Evolutionary conservation across 23 tunicate species (phyloP).

Genomic region (Trididemnum miniatum): DNA sequence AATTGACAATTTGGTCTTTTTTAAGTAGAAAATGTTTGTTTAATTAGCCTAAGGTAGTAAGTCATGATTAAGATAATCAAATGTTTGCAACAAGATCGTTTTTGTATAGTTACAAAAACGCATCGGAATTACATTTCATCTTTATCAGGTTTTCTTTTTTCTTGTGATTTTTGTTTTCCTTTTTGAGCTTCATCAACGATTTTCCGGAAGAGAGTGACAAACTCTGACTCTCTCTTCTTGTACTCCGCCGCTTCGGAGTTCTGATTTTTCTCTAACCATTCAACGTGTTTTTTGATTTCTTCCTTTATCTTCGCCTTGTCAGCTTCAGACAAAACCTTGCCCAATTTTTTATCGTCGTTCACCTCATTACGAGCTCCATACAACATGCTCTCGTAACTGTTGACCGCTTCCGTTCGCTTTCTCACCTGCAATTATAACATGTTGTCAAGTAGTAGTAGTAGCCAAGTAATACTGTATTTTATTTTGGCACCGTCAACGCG

Average conservation of each 20-base stretch:
- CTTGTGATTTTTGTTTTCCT: background rate
- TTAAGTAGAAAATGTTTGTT: too few relatives aligned
- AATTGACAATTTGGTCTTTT: too few relatives aligned
- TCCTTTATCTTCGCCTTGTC: constrained; percentile 10
- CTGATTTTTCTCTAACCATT: constrained; percentile 42
- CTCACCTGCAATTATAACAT: constrained; percentile 17
- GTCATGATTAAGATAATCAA: too few relatives aligned
- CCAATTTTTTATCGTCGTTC: constrained; percentile 24
- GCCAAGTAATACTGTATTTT: background rate
- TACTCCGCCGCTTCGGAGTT: constrained; percentile 34
- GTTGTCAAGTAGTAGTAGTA: background rate
- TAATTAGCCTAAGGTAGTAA: too few relatives aligned
- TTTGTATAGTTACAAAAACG: too few relatives aligned
- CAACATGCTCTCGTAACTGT: constrained; percentile 10
- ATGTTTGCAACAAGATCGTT: too few relatives aligned
- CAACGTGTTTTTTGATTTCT: constrained; percentile 6
- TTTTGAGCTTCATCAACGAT: constrained; percentile 13
- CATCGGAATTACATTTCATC: background rate
- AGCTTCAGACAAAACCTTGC: constrained; percentile 24
- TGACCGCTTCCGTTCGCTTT: constrained; percentile 32
- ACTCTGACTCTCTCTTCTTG: constrained; percentile 21
- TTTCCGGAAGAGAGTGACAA: background rate
- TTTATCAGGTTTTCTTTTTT: constrained; percentile 20
- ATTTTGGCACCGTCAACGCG: too few relatives aligned
- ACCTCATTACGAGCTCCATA: constrained; percentile 32